Evolutionary conservation across 2,888 invertebrate genomes (phyloP).

Genomic region (Campoplex capitator): DNA sequence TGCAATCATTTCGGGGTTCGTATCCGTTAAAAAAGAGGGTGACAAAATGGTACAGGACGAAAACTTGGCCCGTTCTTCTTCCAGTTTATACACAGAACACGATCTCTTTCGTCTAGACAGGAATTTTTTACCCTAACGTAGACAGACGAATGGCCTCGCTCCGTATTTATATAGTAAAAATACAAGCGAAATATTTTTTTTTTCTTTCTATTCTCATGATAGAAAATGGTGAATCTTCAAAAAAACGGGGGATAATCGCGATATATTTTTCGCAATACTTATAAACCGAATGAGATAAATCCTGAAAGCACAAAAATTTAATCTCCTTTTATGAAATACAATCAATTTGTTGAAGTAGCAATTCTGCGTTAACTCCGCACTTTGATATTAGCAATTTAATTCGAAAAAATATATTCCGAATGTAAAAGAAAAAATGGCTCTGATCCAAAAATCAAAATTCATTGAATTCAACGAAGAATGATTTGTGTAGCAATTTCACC

Average conservation of each 20-base stretch:
- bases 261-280: not conserved
- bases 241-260: not conserved
- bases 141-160: conserved; percentile 15
- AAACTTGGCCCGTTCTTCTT: conserved; percentile 1
- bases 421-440: not conserved
- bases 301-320: not conserved
- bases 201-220: conserved; percentile 1
- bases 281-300: not conserved
- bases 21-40: conserved; percentile 2
- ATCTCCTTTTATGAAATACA: not conserved
- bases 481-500: not conserved
- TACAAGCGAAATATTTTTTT: conserved; percentile 21
- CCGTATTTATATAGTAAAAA: conserved; percentile 15
- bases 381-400: not conserved
- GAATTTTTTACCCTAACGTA: not conserved
- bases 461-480: not conserved
- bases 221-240: not conserved
- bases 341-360: conserved; percentile 7
- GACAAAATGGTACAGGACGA: not conserved
- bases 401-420: not conserved
- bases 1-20: not conserved
- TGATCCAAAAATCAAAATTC: not conserved
- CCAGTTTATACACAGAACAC: conserved; percentile 45
- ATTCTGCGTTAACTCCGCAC: not conserved
- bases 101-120: conserved; percentile 26